Evolutionary conservation across 1,140 invertebrate genomes (phyloP).

Genomic region (Piezodorus guildinii): DNA sequence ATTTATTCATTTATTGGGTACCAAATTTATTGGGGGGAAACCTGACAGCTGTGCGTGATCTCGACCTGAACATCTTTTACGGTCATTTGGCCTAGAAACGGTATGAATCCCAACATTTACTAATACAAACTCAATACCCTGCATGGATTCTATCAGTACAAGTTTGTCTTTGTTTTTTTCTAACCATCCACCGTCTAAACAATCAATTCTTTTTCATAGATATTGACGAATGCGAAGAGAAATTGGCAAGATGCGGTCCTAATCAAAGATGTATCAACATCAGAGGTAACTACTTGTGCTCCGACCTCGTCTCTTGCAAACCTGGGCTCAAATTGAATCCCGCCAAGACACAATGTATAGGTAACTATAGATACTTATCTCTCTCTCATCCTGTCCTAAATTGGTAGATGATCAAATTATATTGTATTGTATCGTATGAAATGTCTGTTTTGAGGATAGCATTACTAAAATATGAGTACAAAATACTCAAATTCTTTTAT

Average conservation of each 20-base stretch:
- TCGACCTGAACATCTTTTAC: too few species aligned
- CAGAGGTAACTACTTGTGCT: not conserved
- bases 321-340: not conserved
- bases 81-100: too few species aligned
- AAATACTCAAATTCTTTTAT: too few species aligned
- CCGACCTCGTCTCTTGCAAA: not conserved
- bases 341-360: not conserved
- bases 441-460: not conserved
- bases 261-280: conserved; percentile 5
- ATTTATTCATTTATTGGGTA: too few species aligned
- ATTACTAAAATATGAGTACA: too few species aligned
- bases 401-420: not conserved
- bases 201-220: not conserved
- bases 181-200: not conserved
- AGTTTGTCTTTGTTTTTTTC: too few species aligned
- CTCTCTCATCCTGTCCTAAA: not conserved
- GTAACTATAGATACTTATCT: not conserved
- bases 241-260: not conserved
- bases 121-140: too few species aligned
- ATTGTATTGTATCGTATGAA: too few species aligned
- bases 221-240: not conserved
- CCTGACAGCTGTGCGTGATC: too few species aligned
- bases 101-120: too few species aligned
- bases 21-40: too few species aligned
- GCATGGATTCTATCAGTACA: too few species aligned